phyloP scores from a whole-genome alignment of 2,888 invertebrate species.

The Leucophenga maculata region DNA sequence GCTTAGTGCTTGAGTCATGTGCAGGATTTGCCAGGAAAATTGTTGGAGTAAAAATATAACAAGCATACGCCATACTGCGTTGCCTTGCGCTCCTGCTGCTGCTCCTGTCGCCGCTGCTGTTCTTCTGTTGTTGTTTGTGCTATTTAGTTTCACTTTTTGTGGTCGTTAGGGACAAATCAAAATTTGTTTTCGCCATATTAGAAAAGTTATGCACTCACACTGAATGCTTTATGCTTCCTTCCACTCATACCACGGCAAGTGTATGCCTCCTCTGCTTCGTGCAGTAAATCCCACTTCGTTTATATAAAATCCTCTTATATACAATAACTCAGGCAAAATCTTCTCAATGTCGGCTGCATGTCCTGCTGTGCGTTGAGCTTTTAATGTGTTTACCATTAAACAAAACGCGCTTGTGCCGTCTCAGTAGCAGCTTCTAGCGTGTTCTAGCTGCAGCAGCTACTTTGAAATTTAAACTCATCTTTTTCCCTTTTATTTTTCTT shows the following conservation, averaged over 20 bases:
- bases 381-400: constrained; percentile 10
- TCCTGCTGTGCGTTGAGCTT: neutral
- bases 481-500: too few species aligned
- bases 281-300: neutral
- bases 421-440: neutral
- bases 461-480: neutral
- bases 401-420: neutral
- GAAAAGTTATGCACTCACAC: constrained; percentile 1
- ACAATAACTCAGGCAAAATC: neutral
- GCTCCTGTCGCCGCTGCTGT: neutral
- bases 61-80: neutral
- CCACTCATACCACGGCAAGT: too few species aligned
- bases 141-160: too few species aligned
- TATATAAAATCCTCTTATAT: too few species aligned
- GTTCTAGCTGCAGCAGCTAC: too few species aligned
- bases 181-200: neutral
- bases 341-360: too few species aligned
- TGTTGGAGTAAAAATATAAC: too few species aligned
- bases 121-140: too few species aligned
- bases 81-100: neutral
- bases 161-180: constrained; percentile 4
- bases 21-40: constrained; percentile 6
- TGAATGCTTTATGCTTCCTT: too few species aligned
- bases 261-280: too few species aligned
- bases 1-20: neutral